Evolutionary conservation across 2,888 invertebrate species (phyloP), one percentile per base, ranked within the genome.

Genomic region (Caenorhabditis virilis): DNA sequence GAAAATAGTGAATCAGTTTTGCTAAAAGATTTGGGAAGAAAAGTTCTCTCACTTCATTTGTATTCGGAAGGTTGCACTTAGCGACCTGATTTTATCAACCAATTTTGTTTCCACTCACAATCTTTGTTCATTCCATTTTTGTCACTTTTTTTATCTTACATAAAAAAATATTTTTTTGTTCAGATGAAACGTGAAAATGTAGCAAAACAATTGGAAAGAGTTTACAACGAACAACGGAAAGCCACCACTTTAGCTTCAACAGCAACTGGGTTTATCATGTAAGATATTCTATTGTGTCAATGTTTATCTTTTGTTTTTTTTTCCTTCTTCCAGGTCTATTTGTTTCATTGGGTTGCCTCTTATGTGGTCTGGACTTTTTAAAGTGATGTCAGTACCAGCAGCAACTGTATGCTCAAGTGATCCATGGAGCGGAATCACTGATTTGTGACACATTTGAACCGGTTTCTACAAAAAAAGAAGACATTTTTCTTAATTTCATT

Each of bases 241-340:
- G 73, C 70, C 1, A 68, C 68, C 5, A 70, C 64, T 13, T 47
- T 73, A 22, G 73, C 73, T n/a, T 70, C 69, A 2, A 70, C 69
- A 0, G 73, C 73, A 22, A 73, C 73, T 15, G 70, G 69, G 52
- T 64, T 73, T 38, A 73, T 73, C 25, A 65, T 73, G 68, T 72
- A 36, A 69, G n/a, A n/a, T n/a, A n/a, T n/a, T n/a, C n/a, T n/a
- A n/a, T n/a, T n/a, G n/a, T n/a, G n/a, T n/a, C n/a, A n/a, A n/a
- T n/a, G n/a, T n/a, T n/a, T n/a, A n/a, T n/a, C n/a, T n/a, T 35
- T 35, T 33, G 23, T 15, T 25, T 5, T 23, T 42, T 50, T 42
- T 35, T 15, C 42, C 22, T 11, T 39, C 13, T 18, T 70, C 55
- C 49, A 72, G 72, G 66, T 73, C 73, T 2, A 64, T 73, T 35